Evolutionary conservation across 2,888 invertebrate genomes (phyloP).

Genomic region (Alloscopus bannaensis): DNA sequence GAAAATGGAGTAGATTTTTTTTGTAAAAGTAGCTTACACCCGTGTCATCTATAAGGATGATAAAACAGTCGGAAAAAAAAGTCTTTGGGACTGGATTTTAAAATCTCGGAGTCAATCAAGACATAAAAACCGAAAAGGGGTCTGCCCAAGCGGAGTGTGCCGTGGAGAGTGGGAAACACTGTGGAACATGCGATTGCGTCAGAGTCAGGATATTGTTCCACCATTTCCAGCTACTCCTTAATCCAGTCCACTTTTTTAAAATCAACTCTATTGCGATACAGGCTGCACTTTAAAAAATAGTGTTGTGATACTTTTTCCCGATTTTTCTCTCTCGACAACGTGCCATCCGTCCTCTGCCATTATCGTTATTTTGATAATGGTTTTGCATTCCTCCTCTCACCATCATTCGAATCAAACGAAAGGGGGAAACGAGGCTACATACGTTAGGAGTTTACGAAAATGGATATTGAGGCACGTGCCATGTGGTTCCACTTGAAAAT

Average conservation of each 20-base stretch:
- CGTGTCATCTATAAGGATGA: too few species aligned
- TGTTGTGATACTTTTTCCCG: background rate
- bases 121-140: too few species aligned
- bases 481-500: constrained; percentile 57
- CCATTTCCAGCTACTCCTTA: constrained; percentile 54
- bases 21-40: too few species aligned
- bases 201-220: constrained; percentile 37
- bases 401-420: constrained; percentile 28
- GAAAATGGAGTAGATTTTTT: too few species aligned
- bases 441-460: constrained; percentile 1
- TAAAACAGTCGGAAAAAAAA: background rate
- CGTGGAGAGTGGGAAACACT: constrained; percentile 35
- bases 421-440: background rate
- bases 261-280: too few species aligned
- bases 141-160: too few species aligned
- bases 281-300: constrained; percentile 22
- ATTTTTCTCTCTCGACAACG: constrained; percentile 14
- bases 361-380: constrained; percentile 56
- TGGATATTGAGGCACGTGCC: constrained; percentile 48
- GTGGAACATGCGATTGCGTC: background rate
- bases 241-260: constrained; percentile 59
- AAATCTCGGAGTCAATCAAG: constrained; percentile 57
- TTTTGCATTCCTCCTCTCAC: constrained; percentile 46
- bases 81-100: constrained; percentile 37
- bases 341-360: constrained; percentile 48